Conservation (phyloP, 2,797 vertebrate species). For the Ispidina picta region DNA sequence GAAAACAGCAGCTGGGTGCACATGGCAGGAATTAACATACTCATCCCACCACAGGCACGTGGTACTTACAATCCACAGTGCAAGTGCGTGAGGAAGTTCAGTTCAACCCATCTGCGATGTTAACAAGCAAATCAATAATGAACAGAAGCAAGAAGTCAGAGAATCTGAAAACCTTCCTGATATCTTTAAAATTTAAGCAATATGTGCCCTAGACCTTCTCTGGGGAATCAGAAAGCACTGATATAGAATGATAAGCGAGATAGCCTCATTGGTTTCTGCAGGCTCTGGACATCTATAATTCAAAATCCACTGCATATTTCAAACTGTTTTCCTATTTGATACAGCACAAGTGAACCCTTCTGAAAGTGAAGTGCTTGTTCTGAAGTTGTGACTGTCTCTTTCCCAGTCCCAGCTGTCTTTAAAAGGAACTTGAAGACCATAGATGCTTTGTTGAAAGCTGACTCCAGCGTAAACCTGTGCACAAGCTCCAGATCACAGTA, state of each 20-base stretch:
- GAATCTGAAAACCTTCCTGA: not conserved
- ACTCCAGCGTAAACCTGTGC: not conserved
- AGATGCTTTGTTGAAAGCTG: not conserved
- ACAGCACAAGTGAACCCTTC: not conserved
- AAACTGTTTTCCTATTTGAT: not conserved
- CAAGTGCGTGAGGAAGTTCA: not conserved
- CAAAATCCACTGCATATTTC: not conserved
- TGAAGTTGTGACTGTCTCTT: not conserved
- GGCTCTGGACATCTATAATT: not conserved
- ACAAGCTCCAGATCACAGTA: rapidly evolving
- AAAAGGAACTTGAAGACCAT: not conserved
- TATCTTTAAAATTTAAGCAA: not conserved
- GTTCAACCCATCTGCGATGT: not conserved
- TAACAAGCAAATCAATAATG: not conserved
- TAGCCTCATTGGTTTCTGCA: not conserved
- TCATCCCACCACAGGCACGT: rapidly evolving
- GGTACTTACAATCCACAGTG: not conserved
- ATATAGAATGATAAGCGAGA: not conserved
- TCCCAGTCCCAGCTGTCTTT: not conserved
- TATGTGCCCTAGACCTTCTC: not conserved
- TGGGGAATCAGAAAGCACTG: not conserved
- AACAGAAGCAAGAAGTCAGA: not conserved
- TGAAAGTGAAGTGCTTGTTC: not conserved
- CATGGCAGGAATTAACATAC: rapidly evolving
- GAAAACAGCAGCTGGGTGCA: rapidly evolving